Evolutionary conservation across 2,888 invertebrate species (phyloP).

Genomic region (Odontocerum albicorne): DNA sequence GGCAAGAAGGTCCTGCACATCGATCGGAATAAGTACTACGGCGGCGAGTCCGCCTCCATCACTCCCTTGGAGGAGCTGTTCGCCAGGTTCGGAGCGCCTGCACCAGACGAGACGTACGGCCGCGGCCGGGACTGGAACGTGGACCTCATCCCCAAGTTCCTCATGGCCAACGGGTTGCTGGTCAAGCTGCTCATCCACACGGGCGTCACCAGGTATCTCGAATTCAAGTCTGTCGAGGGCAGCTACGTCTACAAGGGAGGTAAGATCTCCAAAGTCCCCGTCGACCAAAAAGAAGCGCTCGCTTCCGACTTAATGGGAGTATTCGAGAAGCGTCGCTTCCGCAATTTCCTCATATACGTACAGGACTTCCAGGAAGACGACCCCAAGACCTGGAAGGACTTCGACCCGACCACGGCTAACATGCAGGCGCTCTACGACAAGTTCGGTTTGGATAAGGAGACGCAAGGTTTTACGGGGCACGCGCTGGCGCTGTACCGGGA

Average conservation of each 20-base stretch:
- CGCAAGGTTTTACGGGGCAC: conserved; percentile 98
- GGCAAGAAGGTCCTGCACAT: conserved; percentile 99
- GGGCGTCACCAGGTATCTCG: conserved; percentile 97
- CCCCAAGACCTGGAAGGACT: conserved; percentile 92
- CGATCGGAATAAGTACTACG: conserved; percentile 99
- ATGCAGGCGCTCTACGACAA: conserved; percentile 92
- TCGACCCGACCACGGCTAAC: conserved; percentile 82
- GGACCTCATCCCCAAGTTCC: conserved; percentile 98
- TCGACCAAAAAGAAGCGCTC: conserved; percentile 96
- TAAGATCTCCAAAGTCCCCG: conserved; percentile 97
- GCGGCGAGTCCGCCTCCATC: conserved; percentile 99
- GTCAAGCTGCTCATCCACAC: conserved; percentile 98
- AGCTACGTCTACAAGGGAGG: conserved; percentile 98
- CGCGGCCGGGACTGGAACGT: conserved; percentile 99
- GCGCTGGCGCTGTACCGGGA: conserved; percentile 93
- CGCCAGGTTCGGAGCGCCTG: conserved; percentile 79
- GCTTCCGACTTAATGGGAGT: conserved; percentile 98
- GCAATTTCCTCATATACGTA: conserved; percentile 94
- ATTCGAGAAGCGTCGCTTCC: conserved; percentile 98
- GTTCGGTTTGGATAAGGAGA: conserved; percentile 94
- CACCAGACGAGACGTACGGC: conserved; percentile 83
- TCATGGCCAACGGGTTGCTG: conserved; percentile 98
- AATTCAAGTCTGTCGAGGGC: conserved; percentile 98
- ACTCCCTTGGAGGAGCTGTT: conserved; percentile 97
- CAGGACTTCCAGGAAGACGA: conserved; percentile 93